Evolutionary conservation across 2,888 invertebrate genomes (phyloP).

Genomic region (Dryadula phaetusa): DNA sequence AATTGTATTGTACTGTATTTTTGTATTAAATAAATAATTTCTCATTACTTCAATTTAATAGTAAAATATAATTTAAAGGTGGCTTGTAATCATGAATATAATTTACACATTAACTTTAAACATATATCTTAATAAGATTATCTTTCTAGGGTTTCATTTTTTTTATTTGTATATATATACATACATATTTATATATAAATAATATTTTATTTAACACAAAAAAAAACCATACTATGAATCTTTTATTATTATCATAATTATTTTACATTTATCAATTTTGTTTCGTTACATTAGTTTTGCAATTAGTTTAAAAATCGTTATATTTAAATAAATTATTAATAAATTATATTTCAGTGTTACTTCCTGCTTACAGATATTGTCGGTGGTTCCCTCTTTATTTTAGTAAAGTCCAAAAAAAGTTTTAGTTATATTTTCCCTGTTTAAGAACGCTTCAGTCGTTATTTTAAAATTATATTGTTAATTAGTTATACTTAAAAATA

Average conservation of each 20-base stretch:
- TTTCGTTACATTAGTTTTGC: conserved; percentile 9
- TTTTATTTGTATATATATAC: too few species aligned
- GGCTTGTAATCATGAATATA: too few species aligned
- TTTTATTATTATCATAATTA: conserved; percentile 11
- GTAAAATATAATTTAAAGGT: too few species aligned
- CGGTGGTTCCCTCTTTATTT: conserved; percentile 23
- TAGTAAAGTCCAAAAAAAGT: neutral
- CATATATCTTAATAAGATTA: too few species aligned
- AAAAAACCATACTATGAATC: neutral
- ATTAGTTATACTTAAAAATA: conserved; percentile 2
- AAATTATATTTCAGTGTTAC: conserved; percentile 4
- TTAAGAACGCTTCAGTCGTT: conserved; percentile 1
- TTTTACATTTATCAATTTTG: conserved; percentile 1
- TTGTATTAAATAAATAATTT: too few species aligned
- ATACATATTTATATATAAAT: too few species aligned
- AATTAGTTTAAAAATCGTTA: conserved; percentile 11
- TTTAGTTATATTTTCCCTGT: neutral
- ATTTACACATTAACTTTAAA: too few species aligned
- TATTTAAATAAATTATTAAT: conserved; percentile 2
- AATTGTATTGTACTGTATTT: too few species aligned
- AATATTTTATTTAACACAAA: neutral
- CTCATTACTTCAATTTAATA: too few species aligned
- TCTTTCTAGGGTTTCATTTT: too few species aligned
- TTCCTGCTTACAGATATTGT: conserved; percentile 18
- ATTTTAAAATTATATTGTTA: neutral